phyloP scores from a whole-genome alignment of 2,113 vertebrate species.

The Anseranas semipalmata region DNA sequence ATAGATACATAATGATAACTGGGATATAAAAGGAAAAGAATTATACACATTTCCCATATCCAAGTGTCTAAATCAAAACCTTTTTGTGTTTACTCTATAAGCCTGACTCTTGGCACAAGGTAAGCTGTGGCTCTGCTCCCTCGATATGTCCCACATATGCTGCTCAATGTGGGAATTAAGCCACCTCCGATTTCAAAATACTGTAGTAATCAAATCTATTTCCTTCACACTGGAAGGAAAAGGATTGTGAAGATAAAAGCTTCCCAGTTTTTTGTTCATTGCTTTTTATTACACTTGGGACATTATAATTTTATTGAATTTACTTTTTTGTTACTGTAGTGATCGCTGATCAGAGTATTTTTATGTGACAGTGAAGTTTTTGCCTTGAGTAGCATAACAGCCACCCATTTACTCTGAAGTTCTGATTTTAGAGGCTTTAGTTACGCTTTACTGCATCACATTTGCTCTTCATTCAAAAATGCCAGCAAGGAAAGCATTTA shows the following conservation, averaged over 20 bases:
- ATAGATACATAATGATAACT: not conserved
- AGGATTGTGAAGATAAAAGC: conserved; percentile 33
- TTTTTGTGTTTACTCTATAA: not conserved
- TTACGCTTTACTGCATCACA: conserved; percentile 4
- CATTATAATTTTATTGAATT: conserved; percentile 43
- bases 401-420: not conserved
- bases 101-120: not conserved
- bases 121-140: not conserved
- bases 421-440: conserved; percentile 27
- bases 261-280: conserved; percentile 47
- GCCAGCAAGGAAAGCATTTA: not conserved
- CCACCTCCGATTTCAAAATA: conserved; percentile 10
- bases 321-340: conserved; percentile 22
- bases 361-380: not conserved
- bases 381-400: conserved; percentile 13
- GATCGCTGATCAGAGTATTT: conserved; percentile 13
- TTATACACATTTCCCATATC: not conserved
- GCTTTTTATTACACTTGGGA: conserved; percentile 53
- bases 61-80: not conserved
- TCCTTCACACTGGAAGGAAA: not conserved
- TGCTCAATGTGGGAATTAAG: not conserved
- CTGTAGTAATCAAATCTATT: conserved; percentile 9
- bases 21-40: not conserved
- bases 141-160: not conserved
- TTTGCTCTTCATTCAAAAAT: conserved; percentile 33